Percentiles rank a stretch among this genome's conserved stretches.
phyloP scores from a whole-genome alignment of 2,888 invertebrate genomes.

The Drosophila fulvimacula region DNA sequence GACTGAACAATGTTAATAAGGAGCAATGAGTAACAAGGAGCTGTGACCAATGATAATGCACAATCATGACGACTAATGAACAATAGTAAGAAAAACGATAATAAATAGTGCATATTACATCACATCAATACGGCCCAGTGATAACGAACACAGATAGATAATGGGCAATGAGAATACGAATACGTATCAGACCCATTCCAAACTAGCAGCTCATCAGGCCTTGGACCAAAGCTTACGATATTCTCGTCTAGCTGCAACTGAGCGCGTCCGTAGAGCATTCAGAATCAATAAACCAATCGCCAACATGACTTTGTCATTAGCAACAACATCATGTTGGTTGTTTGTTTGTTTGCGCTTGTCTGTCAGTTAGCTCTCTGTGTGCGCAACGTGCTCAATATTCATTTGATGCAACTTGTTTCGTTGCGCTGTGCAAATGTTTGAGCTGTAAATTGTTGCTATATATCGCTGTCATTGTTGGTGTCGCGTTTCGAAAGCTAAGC shows the following conservation, averaged over 20 bases:
- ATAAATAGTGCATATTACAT: background rate
- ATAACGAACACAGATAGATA: background rate
- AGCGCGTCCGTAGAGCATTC: constrained; percentile 24
- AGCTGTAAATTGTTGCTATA: constrained; percentile 22
- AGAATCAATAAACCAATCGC: constrained; percentile 25
- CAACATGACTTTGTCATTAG: constrained; percentile 74
- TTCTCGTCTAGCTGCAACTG: background rate
- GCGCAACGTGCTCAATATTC: constrained; percentile 63
- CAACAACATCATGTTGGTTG: constrained; percentile 39
- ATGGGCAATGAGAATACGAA: background rate
- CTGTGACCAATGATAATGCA: background rate
- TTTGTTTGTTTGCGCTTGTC: constrained; percentile 21
- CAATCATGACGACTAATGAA: background rate
- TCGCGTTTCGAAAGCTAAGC: constrained; percentile 29
- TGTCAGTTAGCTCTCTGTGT: constrained; percentile 24
- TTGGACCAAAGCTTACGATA: background rate
- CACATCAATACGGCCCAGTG: background rate
- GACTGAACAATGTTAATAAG: background rate
- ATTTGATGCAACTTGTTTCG: constrained; percentile 70
- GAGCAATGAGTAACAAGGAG: background rate
- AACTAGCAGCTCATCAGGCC: background rate
- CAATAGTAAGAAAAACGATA: background rate
- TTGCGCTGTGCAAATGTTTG: constrained; percentile 65
- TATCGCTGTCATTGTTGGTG: constrained; percentile 26
- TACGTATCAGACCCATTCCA: background rate